These are phyloP conservation scores for Arrhamphus sclerolepis DNA, from an alignment of 2,797 vertebrate genomes.

Conservation along the genomic window DNA sequence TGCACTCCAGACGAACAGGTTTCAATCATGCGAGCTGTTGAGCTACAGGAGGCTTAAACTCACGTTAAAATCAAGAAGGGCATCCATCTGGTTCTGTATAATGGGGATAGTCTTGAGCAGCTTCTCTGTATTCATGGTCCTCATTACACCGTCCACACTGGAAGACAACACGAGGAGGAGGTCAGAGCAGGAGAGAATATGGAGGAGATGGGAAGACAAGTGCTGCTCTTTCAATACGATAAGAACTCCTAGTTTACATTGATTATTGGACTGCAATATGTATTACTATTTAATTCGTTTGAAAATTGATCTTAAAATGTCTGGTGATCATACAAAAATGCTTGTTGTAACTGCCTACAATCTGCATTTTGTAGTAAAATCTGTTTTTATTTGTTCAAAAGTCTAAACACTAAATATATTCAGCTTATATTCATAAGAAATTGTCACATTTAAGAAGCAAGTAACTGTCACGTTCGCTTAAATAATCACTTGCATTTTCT, in stretches of 20 bases:
- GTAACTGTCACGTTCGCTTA: too few relatives aligned
- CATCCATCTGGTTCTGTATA: conserved; percentile 99
- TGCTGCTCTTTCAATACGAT: background rate
- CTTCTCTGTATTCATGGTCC: conserved; percentile 99
- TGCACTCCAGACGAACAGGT: conserved; percentile 15
- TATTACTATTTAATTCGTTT: too few relatives aligned
- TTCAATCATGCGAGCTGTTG: conserved; percentile 16
- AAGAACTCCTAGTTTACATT: conserved; percentile 1
- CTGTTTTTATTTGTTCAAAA: too few relatives aligned
- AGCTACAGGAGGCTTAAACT: conserved; percentile 71
- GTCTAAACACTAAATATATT: too few relatives aligned
- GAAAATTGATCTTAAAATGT: too few relatives aligned
- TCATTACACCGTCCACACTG: conserved; percentile 98
- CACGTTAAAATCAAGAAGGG: conserved; percentile 99
- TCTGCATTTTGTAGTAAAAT: too few relatives aligned
- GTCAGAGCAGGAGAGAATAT: conserved; percentile 20
- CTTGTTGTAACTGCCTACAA: too few relatives aligned
- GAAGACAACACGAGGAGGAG: conserved; percentile 29
- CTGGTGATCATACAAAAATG: too few relatives aligned
- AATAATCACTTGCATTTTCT: too few relatives aligned
- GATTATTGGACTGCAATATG: too few relatives aligned
- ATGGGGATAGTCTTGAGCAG: conserved; percentile 98
- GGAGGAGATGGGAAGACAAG: background rate
- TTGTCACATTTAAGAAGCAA: too few relatives aligned
- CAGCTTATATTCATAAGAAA: too few relatives aligned